A percentile compares a stretch with the other conserved stretches of the same genome.
Conservation (phyloP, 2,113 vertebrate species). For the Microcebus murinus region DNA sequence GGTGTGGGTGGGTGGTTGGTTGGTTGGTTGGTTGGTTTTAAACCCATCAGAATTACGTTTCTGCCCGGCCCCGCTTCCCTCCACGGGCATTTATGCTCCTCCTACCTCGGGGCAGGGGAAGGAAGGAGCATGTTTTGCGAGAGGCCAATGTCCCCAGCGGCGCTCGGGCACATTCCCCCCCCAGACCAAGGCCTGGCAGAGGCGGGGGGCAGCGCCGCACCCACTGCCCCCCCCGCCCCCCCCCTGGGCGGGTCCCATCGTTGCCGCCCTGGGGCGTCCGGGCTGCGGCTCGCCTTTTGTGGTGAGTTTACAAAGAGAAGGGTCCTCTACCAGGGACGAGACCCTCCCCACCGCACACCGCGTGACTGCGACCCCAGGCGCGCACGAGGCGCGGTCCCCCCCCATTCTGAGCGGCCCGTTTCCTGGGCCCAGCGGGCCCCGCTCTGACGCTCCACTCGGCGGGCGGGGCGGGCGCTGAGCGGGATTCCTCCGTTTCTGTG, state of each 20-base stretch:
- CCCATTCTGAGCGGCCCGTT: background rate
- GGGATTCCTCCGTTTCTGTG: background rate
- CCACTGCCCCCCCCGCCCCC: rapidly evolving
- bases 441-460: background rate
- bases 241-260: background rate
- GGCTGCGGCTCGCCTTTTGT: background rate
- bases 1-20: background rate
- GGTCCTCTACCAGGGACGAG: rapidly evolving
- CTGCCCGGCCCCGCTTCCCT: background rate
- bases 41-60: background rate
- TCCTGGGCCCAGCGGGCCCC: background rate
- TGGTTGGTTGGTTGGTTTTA: background rate
- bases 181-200: background rate
- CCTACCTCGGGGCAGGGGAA: background rate
- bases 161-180: background rate
- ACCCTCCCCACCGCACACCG: rapidly evolving
- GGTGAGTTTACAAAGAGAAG: rapidly evolving
- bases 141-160: background rate
- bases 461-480: background rate
- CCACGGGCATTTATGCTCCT: background rate
- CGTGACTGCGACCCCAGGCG: no score
- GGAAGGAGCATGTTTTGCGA: background rate
- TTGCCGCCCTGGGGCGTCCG: no score
- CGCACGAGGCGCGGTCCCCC: rapidly evolving
- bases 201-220: rapidly evolving